Evolutionary conservation across 2,888 invertebrate genomes (phyloP), one percentile per base, ranked within the genome.

Genomic region (Aspidapion aeneum): DNA sequence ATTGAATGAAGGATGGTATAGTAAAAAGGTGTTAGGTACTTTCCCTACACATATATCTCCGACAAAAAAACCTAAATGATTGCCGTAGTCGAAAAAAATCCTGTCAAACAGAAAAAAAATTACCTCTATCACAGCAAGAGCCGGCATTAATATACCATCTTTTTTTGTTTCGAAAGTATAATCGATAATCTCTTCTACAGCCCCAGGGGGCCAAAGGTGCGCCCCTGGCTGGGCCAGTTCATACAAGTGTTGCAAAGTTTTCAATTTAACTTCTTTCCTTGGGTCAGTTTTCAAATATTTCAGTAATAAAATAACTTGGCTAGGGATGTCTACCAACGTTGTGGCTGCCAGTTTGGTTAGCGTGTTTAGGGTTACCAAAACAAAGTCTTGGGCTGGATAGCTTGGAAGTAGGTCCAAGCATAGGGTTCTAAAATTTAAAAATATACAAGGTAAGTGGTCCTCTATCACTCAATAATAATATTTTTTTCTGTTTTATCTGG

Each of bases 251-350:
- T 86, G 84, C 18, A 93, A 79, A 56, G 86, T 84, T 71, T 87
- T 86, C 12, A 85, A 82, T 73, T 91, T 89, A 0, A 93, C 88
- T 48, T 85, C 85, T 71, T 85, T 84, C 20, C 93, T 82, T 5
- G 89, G 85, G 80, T 93, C 93, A 66, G 83, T 82, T 57, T 85
- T 83, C 57, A 93, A 78, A 76, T 90, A 89, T 17, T 85, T 82
- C 2, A 93, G 77, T 9, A 94, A 79, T 54, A 93, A 81, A 61
- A 56, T 77, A 60, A 92, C 92, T 83, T 98, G 97, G 73, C 90
- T 90, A 0, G 95, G 93, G 52, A 97, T 91, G 79, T 96, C 94
- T 0, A 94, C 90, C 12, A 97, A 85, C 0, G 96, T 96, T 55
- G 94, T 90, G 1, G 91, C 88, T 0, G 96, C 93, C 7, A 98